Evolutionary conservation across 2,888 invertebrate genomes (phyloP), one percentile per base, ranked within the genome.

Genomic region (Nomada lathburiana): DNA sequence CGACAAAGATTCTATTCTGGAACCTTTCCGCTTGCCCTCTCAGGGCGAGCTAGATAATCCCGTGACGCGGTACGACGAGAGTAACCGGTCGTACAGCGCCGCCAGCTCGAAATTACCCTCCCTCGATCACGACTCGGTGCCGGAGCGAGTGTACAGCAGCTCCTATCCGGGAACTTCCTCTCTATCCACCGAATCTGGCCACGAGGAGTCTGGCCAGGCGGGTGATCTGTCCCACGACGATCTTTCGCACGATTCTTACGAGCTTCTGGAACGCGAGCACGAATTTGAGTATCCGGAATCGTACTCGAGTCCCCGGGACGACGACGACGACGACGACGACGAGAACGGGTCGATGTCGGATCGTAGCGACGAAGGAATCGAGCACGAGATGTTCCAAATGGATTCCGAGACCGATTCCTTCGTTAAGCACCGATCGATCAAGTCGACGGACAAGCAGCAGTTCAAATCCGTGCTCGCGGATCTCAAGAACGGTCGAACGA

Each of bases 241-340:
- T 94, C 94, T 98, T 47, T 97, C 98, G 50, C 98, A 98, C 93
- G 98, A 98, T 93, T 98, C 97, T 90, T 98, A 98, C 93, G 98
- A 98, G 93, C 94, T 98, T 36, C 94, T 98, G 82, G 97, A 98
- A 93, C 96, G 97, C 91, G 94, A 94, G 89, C 93, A 93, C 86
- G 94, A 94, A 86, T 94, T 92, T 85, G 94, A 94, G 70, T 92
- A 93, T 74, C 92, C 93, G 5, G 94, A 94, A 78, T 94, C 94
- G 10, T 93, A 92, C 76, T 94, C 94, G 29, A 93, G 93, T 83
- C 92, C 92, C 0, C 91, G 86, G 0, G 93, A 93, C 64, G 93
- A 82, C 36, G 80, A 80, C 11, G 80, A 80, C 70, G 81, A 80
- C n/a, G 78, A 78, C 5, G 62, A 59, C n/a, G 76, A 55, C 42